Evolutionary conservation across 2,113 vertebrate species (phyloP).

Genomic region (Calidris pugnax): DNA sequence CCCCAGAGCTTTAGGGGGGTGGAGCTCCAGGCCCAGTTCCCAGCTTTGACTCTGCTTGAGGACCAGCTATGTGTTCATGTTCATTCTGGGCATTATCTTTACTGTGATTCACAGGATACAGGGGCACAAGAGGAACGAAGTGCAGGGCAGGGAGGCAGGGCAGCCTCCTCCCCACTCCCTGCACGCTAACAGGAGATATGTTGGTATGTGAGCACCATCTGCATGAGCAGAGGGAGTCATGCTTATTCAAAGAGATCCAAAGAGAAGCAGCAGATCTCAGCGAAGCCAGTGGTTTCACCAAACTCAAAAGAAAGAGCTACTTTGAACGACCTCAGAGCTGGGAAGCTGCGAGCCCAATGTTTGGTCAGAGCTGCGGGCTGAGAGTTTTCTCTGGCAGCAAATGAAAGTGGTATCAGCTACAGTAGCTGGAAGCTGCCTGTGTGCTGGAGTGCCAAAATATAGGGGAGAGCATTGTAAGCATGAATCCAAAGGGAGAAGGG

Average conservation of each 20-base stretch:
- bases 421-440: constrained; percentile 40
- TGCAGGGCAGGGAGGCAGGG: not conserved
- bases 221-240: not conserved
- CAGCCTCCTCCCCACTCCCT: not conserved
- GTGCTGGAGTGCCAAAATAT: not conserved
- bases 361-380: not conserved
- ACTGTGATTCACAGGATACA: rapidly evolving
- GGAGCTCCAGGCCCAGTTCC: not conserved
- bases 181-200: not conserved
- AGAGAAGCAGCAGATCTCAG: not conserved
- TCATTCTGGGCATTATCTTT: not conserved
- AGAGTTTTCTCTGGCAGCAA: constrained; percentile 56
- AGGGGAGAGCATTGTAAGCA: not conserved
- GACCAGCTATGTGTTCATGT: not conserved
- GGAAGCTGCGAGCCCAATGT: not conserved
- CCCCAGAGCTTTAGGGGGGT: not conserved
- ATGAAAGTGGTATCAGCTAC: constrained; percentile 33
- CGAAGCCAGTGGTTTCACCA: not conserved
- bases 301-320: not conserved
- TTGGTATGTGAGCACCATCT: not conserved
- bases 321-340: not conserved
- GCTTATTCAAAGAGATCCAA: not conserved
- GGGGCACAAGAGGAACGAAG: not conserved
- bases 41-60: not conserved
- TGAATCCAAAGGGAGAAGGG: not conserved